Evolutionary conservation across 2,113 vertebrate species (phyloP), one percentile per base, ranked within the genome.

Genomic region (Xyliphius kryptos): DNA sequence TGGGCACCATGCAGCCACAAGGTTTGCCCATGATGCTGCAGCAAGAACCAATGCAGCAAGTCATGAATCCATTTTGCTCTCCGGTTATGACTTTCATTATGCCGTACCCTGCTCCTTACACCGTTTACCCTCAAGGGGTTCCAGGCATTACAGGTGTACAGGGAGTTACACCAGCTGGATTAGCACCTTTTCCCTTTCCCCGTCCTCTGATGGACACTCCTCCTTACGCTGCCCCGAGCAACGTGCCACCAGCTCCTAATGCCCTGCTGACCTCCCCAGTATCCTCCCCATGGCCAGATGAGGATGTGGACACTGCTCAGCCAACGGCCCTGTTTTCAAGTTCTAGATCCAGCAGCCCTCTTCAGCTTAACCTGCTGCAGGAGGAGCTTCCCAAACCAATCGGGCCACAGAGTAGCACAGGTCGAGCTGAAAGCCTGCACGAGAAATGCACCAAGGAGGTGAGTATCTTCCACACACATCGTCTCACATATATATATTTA

Each of bases 361-460:
- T 94, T 16, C 92, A 93, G 79, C 80, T 95, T 43, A 85, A 91
- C 74, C 74, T 93, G 52, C 88, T 94, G 70, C 90, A 87, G 64
- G 91, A 92, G 32, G 90, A 92, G 44, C 62, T 86, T 62, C 90
- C 88, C 48, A 83, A 82, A 17, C 75, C 76, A 0, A 75, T 69
- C 6, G 85, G 85, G 9, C 72, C 79, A 8, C 77, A 76, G 26
- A 13, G 74, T 59, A 79, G 69, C 70, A 71, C 66, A 16, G 79
- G 78, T 41, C 76, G 50, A 2, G 9, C 76, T 0, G 78, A 83
- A 64, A 84, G 73, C 74, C 77, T 82, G 43, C 84, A 78, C 1
- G 76, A 83, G 61, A 73, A 77, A 49, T 76, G 66, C 48, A 16
- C 9, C 52, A 82, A 71, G 20, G 68, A 76, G 75, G 83, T 82